Evolutionary conservation across 2,888 invertebrate genomes (phyloP).

Genomic region (Morinoia aosen): DNA sequence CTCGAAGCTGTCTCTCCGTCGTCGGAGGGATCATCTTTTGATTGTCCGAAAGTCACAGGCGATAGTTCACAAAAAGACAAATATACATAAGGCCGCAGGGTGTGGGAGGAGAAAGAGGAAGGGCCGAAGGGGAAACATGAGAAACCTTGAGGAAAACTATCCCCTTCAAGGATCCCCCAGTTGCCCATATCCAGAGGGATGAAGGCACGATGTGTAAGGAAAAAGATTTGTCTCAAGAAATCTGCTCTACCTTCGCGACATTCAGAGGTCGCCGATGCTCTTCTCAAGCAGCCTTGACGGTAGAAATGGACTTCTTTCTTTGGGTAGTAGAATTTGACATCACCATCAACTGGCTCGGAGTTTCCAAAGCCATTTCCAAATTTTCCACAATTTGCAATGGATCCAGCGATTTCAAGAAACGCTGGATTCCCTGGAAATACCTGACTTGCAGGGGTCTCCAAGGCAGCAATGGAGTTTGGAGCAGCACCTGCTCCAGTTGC

Average conservation of each 20-base stretch:
- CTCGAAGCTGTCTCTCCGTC: background rate
- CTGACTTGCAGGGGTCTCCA: too few relatives aligned
- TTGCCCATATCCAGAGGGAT: background rate
- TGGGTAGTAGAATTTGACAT: background rate
- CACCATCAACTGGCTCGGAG: background rate
- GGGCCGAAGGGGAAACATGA: background rate
- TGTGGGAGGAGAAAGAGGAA: slow-evolving; percentile 16
- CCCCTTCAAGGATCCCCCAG: slow-evolving; percentile 16
- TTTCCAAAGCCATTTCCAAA: background rate
- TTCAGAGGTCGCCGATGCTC: background rate
- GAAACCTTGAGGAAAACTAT: background rate
- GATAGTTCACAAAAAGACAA: slow-evolving; percentile 6
- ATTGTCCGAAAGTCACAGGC: slow-evolving; percentile 1
- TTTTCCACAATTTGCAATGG: background rate
- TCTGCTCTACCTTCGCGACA: background rate
- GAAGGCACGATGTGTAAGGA: slow-evolving; percentile 43
- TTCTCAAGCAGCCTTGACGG: background rate
- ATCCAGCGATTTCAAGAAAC: background rate
- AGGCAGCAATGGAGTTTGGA: too few relatives aligned
- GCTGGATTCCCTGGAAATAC: background rate
- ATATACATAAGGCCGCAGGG: slow-evolving; percentile 39
- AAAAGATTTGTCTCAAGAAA: background rate
- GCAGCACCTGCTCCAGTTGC: background rate
- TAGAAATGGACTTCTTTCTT: background rate
- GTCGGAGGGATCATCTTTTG: background rate